phyloP scores from a whole-genome alignment of 2,113 vertebrate genomes.

The Leptobrachium leishanense region DNA sequence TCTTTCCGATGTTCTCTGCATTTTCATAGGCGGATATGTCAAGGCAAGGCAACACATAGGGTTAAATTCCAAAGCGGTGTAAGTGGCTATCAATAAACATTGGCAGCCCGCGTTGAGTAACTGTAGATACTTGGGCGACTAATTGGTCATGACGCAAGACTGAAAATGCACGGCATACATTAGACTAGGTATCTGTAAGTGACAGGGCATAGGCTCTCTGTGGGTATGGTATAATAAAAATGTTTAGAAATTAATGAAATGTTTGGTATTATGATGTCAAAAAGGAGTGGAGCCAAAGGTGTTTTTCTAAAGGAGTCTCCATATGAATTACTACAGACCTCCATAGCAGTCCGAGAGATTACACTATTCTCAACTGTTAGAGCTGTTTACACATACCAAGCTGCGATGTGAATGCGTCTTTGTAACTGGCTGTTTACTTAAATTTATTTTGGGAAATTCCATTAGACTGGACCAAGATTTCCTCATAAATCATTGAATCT shows the following conservation, averaged over 20 bases:
- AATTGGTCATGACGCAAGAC: slow-evolving; percentile 42
- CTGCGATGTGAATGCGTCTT: slow-evolving; percentile 89
- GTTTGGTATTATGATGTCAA: slow-evolving; percentile 70
- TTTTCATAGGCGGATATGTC: no score
- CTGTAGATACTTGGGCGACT: slow-evolving; percentile 10
- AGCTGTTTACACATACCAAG: slow-evolving; percentile 88
- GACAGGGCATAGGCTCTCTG: slow-evolving; percentile 50
- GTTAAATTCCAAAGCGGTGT: no score
- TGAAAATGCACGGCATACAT: slow-evolving; percentile 50
- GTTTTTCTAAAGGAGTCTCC: slow-evolving; percentile 65
- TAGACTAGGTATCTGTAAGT: slow-evolving; percentile 44
- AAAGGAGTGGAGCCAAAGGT: slow-evolving; percentile 70
- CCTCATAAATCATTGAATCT: slow-evolving; percentile 92
- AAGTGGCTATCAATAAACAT: neutral
- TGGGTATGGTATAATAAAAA: slow-evolving; percentile 60
- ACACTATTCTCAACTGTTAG: slow-evolving; percentile 86
- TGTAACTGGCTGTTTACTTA: slow-evolving; percentile 94
- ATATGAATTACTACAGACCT: slow-evolving; percentile 58
- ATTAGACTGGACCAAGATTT: slow-evolving; percentile 85
- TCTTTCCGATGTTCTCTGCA: no score
- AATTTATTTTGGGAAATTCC: slow-evolving; percentile 98
- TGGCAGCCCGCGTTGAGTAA: neutral
- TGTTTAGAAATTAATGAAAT: slow-evolving; percentile 60
- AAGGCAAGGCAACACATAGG: no score
- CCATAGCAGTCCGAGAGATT: slow-evolving; percentile 77